phyloP scores from a whole-genome alignment of 2,888 invertebrate species.

The Andrena praecox region DNA sequence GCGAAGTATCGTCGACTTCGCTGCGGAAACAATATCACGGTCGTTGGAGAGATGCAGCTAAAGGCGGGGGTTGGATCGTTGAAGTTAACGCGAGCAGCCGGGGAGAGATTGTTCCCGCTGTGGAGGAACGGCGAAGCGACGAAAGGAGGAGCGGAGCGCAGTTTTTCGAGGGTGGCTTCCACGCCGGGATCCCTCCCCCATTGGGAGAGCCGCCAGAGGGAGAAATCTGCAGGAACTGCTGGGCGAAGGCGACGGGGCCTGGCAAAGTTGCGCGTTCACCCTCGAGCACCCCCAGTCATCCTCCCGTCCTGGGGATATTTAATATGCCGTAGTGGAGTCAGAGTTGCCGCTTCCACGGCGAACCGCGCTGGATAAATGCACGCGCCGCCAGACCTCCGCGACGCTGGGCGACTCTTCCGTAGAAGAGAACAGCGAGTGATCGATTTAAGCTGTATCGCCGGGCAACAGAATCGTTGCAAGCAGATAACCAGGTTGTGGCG shows the following conservation, averaged over 20 bases:
- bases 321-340: constrained; percentile 71
- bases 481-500: background rate
- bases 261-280: constrained; percentile 57
- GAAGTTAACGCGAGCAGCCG: no score
- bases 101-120: no score
- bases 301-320: constrained; percentile 64
- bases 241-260: constrained; percentile 47
- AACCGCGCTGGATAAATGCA: constrained; percentile 44
- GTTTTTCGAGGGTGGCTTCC: constrained; percentile 50
- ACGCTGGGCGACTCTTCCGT: constrained; percentile 32
- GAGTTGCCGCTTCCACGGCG: constrained; percentile 64
- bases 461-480: constrained; percentile 9
- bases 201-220: constrained; percentile 17
- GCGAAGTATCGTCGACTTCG: no score
- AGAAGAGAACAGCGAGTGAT: constrained; percentile 13
- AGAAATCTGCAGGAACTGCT: constrained; percentile 44
- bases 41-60: no score
- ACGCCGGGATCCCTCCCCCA: background rate
- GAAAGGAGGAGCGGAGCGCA: constrained; percentile 24
- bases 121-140: background rate
- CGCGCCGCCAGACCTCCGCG: constrained; percentile 25
- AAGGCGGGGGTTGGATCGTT: no score
- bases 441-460: constrained; percentile 41
- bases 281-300: constrained; percentile 48
- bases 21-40: no score